phyloP scores from a whole-genome alignment of 1,140 invertebrate species.

The Zaprionus gabonicus region DNA sequence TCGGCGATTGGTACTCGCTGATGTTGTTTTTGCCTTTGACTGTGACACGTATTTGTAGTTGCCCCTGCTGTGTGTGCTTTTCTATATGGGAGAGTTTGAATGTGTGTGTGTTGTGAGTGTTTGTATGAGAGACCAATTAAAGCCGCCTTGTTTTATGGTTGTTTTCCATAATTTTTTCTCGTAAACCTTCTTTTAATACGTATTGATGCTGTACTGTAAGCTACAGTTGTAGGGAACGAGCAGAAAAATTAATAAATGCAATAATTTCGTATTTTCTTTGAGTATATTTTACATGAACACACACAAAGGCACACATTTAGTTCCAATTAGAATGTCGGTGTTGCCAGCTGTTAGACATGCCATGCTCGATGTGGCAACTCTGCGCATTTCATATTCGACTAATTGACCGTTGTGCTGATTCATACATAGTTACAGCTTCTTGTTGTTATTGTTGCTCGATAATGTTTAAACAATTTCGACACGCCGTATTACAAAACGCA shows the following conservation, averaged over 20 bases:
- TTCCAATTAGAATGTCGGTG: slow-evolving; percentile 47
- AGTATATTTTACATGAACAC: slow-evolving; percentile 13
- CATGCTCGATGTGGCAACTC: slow-evolving; percentile 40
- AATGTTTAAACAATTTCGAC: slow-evolving; percentile 38
- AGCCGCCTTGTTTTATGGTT: slow-evolving; percentile 16
- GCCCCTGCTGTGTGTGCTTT: slow-evolving; percentile 24
- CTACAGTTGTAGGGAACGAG: neutral
- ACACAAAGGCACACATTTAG: slow-evolving; percentile 11
- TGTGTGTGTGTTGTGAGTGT: slow-evolving; percentile 4
- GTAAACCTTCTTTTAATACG: neutral
- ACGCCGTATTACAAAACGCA: slow-evolving; percentile 16
- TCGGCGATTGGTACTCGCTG: slow-evolving; percentile 55
- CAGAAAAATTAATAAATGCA: slow-evolving; percentile 17
- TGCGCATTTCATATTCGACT: slow-evolving; percentile 28
- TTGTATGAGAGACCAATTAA: slow-evolving; percentile 6
- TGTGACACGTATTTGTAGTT: slow-evolving; percentile 73
- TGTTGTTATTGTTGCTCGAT: slow-evolving; percentile 36
- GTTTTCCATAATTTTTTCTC: neutral
- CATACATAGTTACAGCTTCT: slow-evolving; percentile 27
- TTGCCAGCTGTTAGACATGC: slow-evolving; percentile 37
- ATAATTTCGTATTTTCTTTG: slow-evolving; percentile 30
- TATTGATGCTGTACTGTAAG: slow-evolving; percentile 17
- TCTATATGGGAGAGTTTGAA: slow-evolving; percentile 15
- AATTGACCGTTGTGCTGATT: slow-evolving; percentile 63
- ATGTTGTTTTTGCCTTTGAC: slow-evolving; percentile 47